Evolutionary conservation across 2,113 vertebrate species (phyloP).

Genomic region (human): GRCh38 chr6:156812501-156813000

Average conservation of each 20-base stretch:
- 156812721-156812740: background rate
- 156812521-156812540: background rate
- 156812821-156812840: background rate
- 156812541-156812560: background rate
- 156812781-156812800: background rate
- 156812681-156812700: background rate
- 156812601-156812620: background rate
- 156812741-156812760: background rate
- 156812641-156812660: background rate
- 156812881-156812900: background rate
- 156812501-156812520: background rate
- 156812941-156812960: too few species aligned
- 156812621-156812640: background rate
- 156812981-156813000: too few species aligned
- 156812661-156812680: background rate
- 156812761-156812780: background rate
- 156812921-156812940: background rate
- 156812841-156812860: background rate
- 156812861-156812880: background rate
- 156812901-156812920: conserved; percentile 2
- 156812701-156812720: background rate
- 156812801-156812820: background rate
- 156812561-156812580: background rate
- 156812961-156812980: too few species aligned
- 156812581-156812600: background rate